Base-by-base conservation (phyloP, 2,797 vertebrate genomes). In the Agapornis canus region DNA sequence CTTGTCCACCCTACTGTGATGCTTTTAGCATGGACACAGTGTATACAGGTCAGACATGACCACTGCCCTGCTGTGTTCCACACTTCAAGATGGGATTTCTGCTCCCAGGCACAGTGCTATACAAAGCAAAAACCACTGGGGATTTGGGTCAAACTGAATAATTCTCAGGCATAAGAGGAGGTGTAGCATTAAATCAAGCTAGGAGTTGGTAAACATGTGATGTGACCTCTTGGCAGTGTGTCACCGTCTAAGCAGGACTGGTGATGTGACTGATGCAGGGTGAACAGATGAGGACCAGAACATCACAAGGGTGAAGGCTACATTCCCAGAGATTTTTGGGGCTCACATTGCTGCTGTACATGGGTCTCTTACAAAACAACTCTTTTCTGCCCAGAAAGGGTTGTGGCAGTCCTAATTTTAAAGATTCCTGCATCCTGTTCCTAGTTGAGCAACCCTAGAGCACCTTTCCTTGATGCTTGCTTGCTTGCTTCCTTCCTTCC, bases 1-100 rank as follows among this genome's bases (percentile, higher is more conserved):
- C 2, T 0, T 15, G 13, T 27, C 31, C 18, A 2, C 0, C 3
- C n/a, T 2, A 5, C 19, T 20, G 31, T 7, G 45, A 10, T 68
- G 71, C 22, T 57, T 48, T 49, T 9, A 9, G 54, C 0, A 0
- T 1, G 13, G 43, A 8, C 2, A 2, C 37, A n/a, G 21, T 0
- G 0, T 27, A 0, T 27, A 3, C 0, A 3, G 57, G 11, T 35
- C 0, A 0, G 39, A 31, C 0, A 0, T 17, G 39, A 43, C 43
- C 2, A 0, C 3, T 63, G 60, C 26, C 13, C 13, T 35, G 43
- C 48, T 75, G 40, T 54, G 60, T 45, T 3, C 2, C 31, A 25
- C 51, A 8, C 21, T 39, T 39, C 0, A 0, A 7, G 27, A 35
- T 26, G 27, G 43, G 14, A 23, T 39, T 79, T 72, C 43, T 14